Percentiles rank a stretch among this genome's conserved stretches.
These are phyloP conservation scores for Scylla paramamosain DNA, from an alignment of 1,140 invertebrate species.

Conservation along the genomic window DNA sequence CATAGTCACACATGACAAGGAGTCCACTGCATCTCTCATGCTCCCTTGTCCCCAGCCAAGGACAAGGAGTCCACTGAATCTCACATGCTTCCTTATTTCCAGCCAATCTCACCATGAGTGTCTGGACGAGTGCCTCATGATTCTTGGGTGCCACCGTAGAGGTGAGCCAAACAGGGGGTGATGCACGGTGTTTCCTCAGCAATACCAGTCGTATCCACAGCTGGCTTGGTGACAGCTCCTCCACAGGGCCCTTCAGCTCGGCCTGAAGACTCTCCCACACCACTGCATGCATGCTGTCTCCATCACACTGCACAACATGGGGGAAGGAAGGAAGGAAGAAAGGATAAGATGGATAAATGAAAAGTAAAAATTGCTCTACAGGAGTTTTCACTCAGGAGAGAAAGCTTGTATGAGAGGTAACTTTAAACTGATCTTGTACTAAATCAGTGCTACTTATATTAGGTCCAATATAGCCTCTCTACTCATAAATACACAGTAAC, in stretches of 20 bases:
- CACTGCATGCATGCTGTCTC: neutral
- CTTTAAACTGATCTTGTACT: too few relatives aligned
- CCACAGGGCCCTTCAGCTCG: neutral
- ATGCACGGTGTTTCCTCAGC: neutral
- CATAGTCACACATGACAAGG: too few relatives aligned
- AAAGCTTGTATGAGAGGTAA: too few relatives aligned
- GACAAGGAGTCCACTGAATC: too few relatives aligned
- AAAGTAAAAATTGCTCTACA: too few relatives aligned
- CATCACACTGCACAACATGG: slow-evolving; percentile 21
- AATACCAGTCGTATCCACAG: slow-evolving; percentile 51
- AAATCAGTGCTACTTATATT: too few relatives aligned
- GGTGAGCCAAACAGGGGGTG: neutral
- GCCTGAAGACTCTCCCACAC: neutral
- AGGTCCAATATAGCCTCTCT: too few relatives aligned
- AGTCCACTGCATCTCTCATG: too few relatives aligned
- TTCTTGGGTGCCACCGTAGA: neutral
- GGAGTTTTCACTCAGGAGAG: too few relatives aligned
- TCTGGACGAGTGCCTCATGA: neutral
- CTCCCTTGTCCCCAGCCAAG: too few relatives aligned
- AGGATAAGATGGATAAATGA: neutral
- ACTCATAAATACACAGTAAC: too few relatives aligned
- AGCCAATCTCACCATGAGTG: slow-evolving; percentile 13
- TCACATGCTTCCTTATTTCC: neutral
- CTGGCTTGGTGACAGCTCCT: slow-evolving; percentile 3
- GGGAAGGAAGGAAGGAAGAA: too few relatives aligned